Evolutionary conservation across 2,113 vertebrate genomes (phyloP), one percentile per base, ranked within the genome.

Genomic region (Excalfactoria chinensis): DNA sequence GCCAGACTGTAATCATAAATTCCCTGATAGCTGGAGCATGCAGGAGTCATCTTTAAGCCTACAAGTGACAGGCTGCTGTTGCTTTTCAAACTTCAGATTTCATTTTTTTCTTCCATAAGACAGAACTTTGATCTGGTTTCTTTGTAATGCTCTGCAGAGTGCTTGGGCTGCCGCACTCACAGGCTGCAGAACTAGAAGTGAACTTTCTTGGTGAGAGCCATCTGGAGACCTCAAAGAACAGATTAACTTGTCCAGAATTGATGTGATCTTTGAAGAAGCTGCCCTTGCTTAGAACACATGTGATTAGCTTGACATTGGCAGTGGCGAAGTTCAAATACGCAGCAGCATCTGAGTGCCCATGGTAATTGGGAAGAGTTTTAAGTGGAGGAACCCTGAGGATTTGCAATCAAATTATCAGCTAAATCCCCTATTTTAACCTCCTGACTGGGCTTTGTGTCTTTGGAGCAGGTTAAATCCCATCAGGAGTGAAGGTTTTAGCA

Each of bases 41-140:
- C 93, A 93, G 91, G 94, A 96, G 68, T 95, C 21, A 1, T 96
- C 93, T 92, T 93, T 95, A 95, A 95, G 91, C 93, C 75, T 91
- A 74, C 91, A 93, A 94, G 89, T 96, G 96, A 96, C 93, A 96
- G 91, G 91, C 94, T 96, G 91, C 95, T 95, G 91, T 94, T 96
- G 94, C 93, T 94, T 96, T 96, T 96, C 94, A 96, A 93, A 96
- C 91, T 93, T 85, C 64, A 89, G 91, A 88, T 94, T 96, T 94
- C 85, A 8, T 95, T 95, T 93, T 88, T 41, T 41, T 41, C 13
- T 13, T 26, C 92, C 40, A 41, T 41, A 58, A 92, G 94, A 86
- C 68, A 44, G 69, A 92, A 94, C 95, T 96, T 96, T 96, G 96
- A 96, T 96, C 87, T 94, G 93, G 75, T 88, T 93, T 89, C 89